A percentile compares a stretch with the other conserved stretches of the same genome.
Conservation (phyloP, 2,113 vertebrate species). For the Candoia aspera region DNA sequence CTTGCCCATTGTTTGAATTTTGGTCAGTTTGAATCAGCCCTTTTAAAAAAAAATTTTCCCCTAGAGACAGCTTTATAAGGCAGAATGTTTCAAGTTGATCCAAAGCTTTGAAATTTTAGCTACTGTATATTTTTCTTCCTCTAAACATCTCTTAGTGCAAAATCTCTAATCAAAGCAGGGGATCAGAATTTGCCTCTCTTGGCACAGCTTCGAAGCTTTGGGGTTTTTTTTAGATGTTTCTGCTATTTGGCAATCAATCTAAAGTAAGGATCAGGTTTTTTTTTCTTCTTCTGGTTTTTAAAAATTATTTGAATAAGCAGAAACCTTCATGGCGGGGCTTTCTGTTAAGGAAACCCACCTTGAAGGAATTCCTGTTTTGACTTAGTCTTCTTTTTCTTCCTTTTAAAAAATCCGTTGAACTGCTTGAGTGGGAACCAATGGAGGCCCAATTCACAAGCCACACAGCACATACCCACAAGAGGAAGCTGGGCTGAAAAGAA, state of each 20-base stretch:
- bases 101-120: conserved; percentile 70
- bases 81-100: conserved; percentile 67
- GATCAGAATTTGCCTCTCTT: conserved; percentile 60
- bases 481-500: conserved; percentile 64
- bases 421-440: conserved; percentile 61
- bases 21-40: conserved; percentile 38
- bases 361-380: conserved; percentile 75
- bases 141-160: conserved; percentile 63
- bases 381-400: conserved; percentile 54
- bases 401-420: conserved; percentile 34
- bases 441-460: conserved; percentile 59
- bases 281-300: conserved; percentile 45
- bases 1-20: conserved; percentile 50
- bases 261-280: conserved; percentile 19
- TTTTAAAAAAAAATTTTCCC: neutral
- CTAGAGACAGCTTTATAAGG: conserved; percentile 53
- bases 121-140: conserved; percentile 79
- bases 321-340: conserved; percentile 40
- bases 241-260: conserved; percentile 56
- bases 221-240: conserved; percentile 56
- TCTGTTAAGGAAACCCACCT: conserved; percentile 66
- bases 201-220: conserved; percentile 55
- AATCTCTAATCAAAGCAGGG: conserved; percentile 67
- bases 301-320: conserved; percentile 41
- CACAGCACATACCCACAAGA: conserved; percentile 50